Evolutionary conservation across 1,140 invertebrate species (phyloP).

Genomic region (Cepaea nemoralis): DNA sequence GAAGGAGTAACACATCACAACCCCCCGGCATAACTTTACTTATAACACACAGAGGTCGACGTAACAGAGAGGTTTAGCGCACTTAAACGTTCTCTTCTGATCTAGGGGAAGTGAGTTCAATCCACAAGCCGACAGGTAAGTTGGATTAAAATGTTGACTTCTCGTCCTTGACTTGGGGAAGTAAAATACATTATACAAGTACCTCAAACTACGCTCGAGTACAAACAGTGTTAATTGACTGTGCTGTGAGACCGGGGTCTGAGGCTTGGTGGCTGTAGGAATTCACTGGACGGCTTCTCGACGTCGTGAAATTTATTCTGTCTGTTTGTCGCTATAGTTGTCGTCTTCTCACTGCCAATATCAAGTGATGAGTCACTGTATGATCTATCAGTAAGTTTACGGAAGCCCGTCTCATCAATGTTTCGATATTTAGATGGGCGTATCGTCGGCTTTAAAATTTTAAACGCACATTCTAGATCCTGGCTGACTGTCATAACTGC

Average conservation of each 20-base stretch:
- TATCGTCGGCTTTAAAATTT: neutral
- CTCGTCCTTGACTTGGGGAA: no score
- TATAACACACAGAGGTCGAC: no score
- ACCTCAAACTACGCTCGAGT: no score
- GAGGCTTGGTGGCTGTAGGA: neutral
- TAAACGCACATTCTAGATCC: constrained; percentile 30
- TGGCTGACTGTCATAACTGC: constrained; percentile 33
- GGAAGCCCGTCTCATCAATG: neutral
- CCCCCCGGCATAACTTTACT: no score
- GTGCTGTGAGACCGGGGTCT: neutral
- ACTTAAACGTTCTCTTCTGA: no score
- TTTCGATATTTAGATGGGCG: neutral
- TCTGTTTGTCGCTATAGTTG: neutral
- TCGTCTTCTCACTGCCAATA: neutral
- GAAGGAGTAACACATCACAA: no score
- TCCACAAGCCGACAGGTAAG: no score
- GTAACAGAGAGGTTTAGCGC: no score
- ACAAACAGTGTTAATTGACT: neutral
- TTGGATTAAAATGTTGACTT: no score
- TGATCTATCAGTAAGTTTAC: neutral
- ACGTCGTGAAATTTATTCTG: neutral
- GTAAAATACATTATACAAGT: no score
- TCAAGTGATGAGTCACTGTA: neutral
- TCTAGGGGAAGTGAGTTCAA: no score
- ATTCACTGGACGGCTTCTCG: neutral